Base-by-base conservation (phyloP, 2,797 vertebrate genomes). In the Tarsius wallacei region DNA sequence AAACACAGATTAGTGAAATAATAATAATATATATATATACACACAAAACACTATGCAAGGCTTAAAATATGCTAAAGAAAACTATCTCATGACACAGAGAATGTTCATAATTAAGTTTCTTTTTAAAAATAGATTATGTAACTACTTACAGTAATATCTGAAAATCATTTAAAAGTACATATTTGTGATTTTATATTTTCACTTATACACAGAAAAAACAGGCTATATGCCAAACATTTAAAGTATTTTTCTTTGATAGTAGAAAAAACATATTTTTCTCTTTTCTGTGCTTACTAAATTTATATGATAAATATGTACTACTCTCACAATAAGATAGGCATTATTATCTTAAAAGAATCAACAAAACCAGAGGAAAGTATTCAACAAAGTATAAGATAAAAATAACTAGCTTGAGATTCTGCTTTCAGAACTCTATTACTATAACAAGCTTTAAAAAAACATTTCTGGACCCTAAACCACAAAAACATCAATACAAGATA, bases 391-490 rank as follows among this genome's bases (percentile, higher is more conserved):
- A n/a, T 55, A 93, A 87, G 47, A 94, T 80, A 81, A 86, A 94
- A 95, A 91, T 17, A 26, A 84, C 84, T 77, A 87, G 49, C 19
- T 84, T 91, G 21, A 97, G 76, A 77, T 89, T 95, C 53, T 87
- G 13, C 55, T 92, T 97, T 93, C 89, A 76, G 80, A 95, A 96
- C 66, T 94, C 36, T 91, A 92, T 55, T 96, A 96, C 78, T 78
- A 57, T 66, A 91, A 88, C 8, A 94, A 97, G 64, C 31, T 97
- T 42, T 71, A 78, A 63, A 88, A 97, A 97, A 94, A 33, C 68
- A 80, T 73, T 85, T 93, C 47, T 97, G 47, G 78, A 78, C 5
- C 47, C 53, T 19, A 92, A 95, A 74, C 8, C 57, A 96, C 88
- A 85, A 17, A 68, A 80, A 81, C 91, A 42, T 33, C n/a, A 47